Evolutionary conservation across 1,140 invertebrate genomes (phyloP).

Genomic region (Scylla paramamosain): DNA sequence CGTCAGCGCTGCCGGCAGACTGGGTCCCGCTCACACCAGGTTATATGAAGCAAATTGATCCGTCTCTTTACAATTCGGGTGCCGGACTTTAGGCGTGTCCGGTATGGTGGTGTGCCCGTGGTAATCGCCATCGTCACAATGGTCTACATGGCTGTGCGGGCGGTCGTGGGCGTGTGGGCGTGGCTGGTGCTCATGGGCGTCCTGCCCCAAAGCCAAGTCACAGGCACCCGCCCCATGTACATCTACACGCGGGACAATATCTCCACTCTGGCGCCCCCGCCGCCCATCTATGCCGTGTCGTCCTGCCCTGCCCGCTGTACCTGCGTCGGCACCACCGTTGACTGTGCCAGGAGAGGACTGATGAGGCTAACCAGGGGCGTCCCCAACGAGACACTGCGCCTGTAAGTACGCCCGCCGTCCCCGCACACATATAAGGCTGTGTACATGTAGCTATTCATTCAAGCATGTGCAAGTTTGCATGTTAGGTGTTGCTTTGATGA

Average conservation of each 20-base stretch:
- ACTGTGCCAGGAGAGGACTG: slow-evolving; percentile 92
- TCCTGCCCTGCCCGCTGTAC: slow-evolving; percentile 90
- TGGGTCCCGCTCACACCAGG: neutral
- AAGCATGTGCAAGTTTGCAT: neutral
- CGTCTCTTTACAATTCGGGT: slow-evolving; percentile 61
- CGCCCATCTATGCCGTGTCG: neutral
- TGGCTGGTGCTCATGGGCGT: slow-evolving; percentile 73
- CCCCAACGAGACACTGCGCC: slow-evolving; percentile 93
- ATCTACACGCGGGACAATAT: neutral
- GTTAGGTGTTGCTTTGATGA: neutral
- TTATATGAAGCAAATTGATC: slow-evolving; percentile 47
- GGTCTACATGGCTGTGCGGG: slow-evolving; percentile 75
- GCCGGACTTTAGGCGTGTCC: slow-evolving; percentile 60
- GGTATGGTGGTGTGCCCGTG: slow-evolving; percentile 79
- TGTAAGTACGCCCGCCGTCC: slow-evolving; percentile 80
- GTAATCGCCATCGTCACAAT: slow-evolving; percentile 79
- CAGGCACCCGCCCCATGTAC: neutral
- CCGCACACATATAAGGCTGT: neutral
- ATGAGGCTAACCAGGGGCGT: slow-evolving; percentile 93
- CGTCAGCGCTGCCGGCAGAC: neutral
- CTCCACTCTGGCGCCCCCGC: neutral
- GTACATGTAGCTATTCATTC: neutral
- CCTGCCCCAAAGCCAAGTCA: slow-evolving; percentile 51
- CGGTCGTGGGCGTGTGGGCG: slow-evolving; percentile 75
- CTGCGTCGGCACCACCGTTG: slow-evolving; percentile 94